A percentile compares a stretch with the other conserved stretches of the same genome.
phyloP scores from a whole-genome alignment of 2,113 vertebrate genomes.

The Lamprologus callipterus region DNA sequence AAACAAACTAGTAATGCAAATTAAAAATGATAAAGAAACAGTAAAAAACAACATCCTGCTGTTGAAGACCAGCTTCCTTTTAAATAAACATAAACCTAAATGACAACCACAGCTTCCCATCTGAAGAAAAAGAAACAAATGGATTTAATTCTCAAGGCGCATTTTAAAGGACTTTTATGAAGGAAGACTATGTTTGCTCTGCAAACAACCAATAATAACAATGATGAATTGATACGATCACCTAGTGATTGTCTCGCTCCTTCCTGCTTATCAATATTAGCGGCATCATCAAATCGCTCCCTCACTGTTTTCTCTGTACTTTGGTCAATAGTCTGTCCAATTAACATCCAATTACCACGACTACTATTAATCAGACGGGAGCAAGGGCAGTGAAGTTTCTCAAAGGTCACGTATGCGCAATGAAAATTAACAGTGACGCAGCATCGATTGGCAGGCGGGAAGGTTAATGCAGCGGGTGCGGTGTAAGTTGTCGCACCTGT shows the following conservation, averaged over 20 bases:
- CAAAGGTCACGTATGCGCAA: conserved; percentile 61
- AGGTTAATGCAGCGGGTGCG: conserved; percentile 30
- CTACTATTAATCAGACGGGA: conserved; percentile 51
- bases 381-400: conserved; percentile 36
- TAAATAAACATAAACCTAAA: not conserved
- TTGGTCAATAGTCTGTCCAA: conserved; percentile 65
- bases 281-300: conserved; percentile 21
- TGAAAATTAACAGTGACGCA: conserved; percentile 62
- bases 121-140: not conserved
- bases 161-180: not conserved
- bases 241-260: conserved; percentile 18
- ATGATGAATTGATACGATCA: conserved; percentile 47
- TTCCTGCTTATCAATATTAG: conserved; percentile 47
- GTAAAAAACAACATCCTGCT: not conserved
- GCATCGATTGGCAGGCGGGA: conserved; percentile 26
- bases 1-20: not conserved
- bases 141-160: not conserved
- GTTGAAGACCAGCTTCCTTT: not conserved
- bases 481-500: conserved; percentile 7
- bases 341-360: conserved; percentile 65
- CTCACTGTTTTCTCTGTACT: conserved; percentile 35
- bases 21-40: not conserved
- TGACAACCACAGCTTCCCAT: not conserved
- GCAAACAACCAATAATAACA: conserved; percentile 10
- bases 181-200: not conserved